Percentiles rank a stretch among this genome's conserved stretches.
These are phyloP conservation scores for Enchytraeus crypticus DNA, from an alignment of 2,888 invertebrate genomes.

Conservation along the genomic window DNA sequence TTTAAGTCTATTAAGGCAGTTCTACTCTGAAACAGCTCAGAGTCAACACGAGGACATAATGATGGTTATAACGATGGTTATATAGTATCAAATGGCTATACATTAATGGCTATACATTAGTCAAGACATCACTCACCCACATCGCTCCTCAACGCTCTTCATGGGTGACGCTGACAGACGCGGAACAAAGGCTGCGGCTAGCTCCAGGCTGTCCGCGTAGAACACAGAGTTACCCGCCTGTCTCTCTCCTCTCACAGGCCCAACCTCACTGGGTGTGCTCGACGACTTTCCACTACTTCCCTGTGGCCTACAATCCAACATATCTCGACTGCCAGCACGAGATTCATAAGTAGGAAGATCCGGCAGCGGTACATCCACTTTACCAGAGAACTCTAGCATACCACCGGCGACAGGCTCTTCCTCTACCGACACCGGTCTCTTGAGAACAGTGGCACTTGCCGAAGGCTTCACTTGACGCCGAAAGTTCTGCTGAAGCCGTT, in stretches of 20 bases:
- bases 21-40: too few relatives aligned
- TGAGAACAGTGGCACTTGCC: background rate
- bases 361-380: background rate
- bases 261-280: background rate
- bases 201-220: background rate
- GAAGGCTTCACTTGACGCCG: background rate
- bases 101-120: too few relatives aligned
- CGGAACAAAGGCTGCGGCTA: background rate
- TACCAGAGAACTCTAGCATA: background rate
- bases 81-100: too few relatives aligned
- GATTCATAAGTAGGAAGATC: background rate
- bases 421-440: background rate
- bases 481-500: conserved; percentile 23
- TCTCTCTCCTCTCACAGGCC: background rate
- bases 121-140: too few relatives aligned
- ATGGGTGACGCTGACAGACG: too few relatives aligned
- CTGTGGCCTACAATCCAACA: background rate
- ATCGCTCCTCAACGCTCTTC: too few relatives aligned
- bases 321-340: background rate
- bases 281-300: background rate
- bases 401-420: background rate
- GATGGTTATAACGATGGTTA: too few relatives aligned
- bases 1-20: too few relatives aligned
- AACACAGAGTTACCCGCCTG: background rate
- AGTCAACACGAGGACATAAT: too few relatives aligned